Evolutionary conservation across 2,797 vertebrate genomes (phyloP).

Genomic region (Hydrolagus colliei): DNA sequence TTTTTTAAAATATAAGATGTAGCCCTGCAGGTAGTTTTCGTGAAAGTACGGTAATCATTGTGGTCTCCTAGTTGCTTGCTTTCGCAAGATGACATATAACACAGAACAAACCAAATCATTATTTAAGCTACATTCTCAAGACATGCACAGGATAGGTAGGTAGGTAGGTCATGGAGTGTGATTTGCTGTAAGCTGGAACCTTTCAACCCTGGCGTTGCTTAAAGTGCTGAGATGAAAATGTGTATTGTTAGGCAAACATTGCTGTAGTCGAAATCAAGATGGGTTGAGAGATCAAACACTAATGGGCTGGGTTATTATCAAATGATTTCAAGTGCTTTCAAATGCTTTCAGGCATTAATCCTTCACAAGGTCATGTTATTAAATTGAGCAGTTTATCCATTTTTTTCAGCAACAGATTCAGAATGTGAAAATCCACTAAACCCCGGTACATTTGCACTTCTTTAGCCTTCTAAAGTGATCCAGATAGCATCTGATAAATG

Average conservation of each 20-base stretch:
- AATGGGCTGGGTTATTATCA: neutral
- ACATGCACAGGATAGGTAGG: neutral
- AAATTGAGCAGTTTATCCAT: neutral
- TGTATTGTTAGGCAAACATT: neutral
- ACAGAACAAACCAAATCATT: neutral
- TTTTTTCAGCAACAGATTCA: neutral
- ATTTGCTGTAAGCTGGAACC: neutral
- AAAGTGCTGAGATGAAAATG: neutral
- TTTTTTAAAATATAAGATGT: neutral
- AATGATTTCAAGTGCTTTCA: neutral
- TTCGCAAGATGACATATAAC: constrained; percentile 16
- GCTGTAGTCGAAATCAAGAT: neutral
- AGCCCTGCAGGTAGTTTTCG: constrained; percentile 31
- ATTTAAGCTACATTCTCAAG: neutral
- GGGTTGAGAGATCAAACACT: neutral
- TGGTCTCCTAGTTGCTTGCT: constrained; percentile 21
- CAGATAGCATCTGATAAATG: neutral
- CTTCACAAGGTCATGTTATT: neutral
- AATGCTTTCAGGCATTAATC: neutral
- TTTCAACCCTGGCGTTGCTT: neutral
- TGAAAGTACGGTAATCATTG: constrained; percentile 30
- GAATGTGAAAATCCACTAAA: neutral
- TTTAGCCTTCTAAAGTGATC: neutral
- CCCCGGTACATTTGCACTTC: too few relatives aligned
- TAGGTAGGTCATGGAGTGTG: neutral